Percentiles rank a stretch among this genome's conserved stretches.
These are phyloP conservation scores for Cryptocephalus moraei DNA, from an alignment of 2,888 invertebrate species.

Conservation along the genomic window DNA sequence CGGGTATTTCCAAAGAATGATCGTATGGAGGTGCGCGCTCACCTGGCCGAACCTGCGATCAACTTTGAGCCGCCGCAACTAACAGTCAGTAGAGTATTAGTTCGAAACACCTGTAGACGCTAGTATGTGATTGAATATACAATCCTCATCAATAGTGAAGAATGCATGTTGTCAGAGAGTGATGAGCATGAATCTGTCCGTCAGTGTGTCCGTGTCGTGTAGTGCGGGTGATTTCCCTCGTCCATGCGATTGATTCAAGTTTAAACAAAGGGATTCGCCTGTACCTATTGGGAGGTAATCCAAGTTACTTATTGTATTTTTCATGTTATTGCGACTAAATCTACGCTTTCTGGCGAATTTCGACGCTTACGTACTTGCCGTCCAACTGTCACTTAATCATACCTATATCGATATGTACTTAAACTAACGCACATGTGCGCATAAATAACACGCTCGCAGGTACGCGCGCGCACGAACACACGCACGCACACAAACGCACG, in stretches of 20 bases:
- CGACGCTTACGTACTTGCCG: no score
- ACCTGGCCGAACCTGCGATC: constrained; percentile 25
- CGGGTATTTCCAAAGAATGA: constrained; percentile 12
- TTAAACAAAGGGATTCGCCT: constrained; percentile 24
- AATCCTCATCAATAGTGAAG: constrained; percentile 25
- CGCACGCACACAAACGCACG: no score
- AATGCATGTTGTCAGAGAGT: constrained; percentile 30
- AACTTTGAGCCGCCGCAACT: constrained; percentile 31
- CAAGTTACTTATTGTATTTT: no score
- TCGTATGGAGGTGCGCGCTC: constrained; percentile 17
- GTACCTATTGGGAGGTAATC: not conserved
- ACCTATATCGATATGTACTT: no score
- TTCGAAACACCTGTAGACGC: constrained; percentile 42
- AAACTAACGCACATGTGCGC: no score
- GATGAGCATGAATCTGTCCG: constrained; percentile 30
- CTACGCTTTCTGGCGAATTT: no score
- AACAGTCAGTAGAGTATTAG: constrained; percentile 42
- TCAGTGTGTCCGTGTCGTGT: constrained; percentile 32
- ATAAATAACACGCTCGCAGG: not conserved
- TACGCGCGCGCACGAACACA: not conserved
- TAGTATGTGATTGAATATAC: constrained; percentile 38
- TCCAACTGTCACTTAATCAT: no score
- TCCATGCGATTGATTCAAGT: constrained; percentile 18
- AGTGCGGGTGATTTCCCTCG: constrained; percentile 26
- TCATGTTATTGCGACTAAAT: no score